Evolutionary conservation across 2,888 invertebrate species (phyloP), one percentile per base, ranked within the genome.

Genomic region (Drosophila ustulata): DNA sequence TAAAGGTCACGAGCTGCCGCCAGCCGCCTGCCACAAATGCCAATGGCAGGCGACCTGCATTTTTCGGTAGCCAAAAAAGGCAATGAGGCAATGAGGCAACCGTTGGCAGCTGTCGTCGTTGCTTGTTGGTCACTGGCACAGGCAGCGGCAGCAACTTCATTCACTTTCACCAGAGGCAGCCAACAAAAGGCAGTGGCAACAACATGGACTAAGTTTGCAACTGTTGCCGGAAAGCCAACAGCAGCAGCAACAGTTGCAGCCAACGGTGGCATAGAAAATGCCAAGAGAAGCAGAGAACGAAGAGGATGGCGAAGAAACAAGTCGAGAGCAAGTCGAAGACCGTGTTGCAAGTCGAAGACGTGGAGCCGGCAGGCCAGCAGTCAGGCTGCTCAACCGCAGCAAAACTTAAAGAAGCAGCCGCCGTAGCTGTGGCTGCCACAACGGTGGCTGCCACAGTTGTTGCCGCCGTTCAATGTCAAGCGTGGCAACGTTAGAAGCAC

Each of bases 71-170:
- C 39, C 30, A 30, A 62, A 41, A 30, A 30, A 28, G 50, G 9
- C 52, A 64, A 37, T 30, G 37, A 18, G 8, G 45, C 52, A 34
- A 30, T 30, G 30, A 46, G 47, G 41, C 39, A 37, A 45, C 37
- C 55, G 56, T 43, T 74, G 58, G 34, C 63, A 47, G 66, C 62
- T 53, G 63, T 45, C 57, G 49, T 59, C 75, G 71, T 77, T 83
- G 41, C 58, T 45, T 59, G 49, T 59, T 78, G 71, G 87, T 83
- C 87, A 83, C 84, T 83, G 83, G 87, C 82, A 66, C 83, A 87
- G 52, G 52, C 62, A 49, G 9, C 9, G 66, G 53, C 50, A 7
- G 30, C 11, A 23, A 9, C 23, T 43, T 41, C 46, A 59, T 85
- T 85, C 80, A 82, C 82, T 85, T 82, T 82, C 87, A 67, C 83